Evolutionary conservation across 2,888 invertebrate genomes (phyloP).

Genomic region (Chrysolina americana): DNA sequence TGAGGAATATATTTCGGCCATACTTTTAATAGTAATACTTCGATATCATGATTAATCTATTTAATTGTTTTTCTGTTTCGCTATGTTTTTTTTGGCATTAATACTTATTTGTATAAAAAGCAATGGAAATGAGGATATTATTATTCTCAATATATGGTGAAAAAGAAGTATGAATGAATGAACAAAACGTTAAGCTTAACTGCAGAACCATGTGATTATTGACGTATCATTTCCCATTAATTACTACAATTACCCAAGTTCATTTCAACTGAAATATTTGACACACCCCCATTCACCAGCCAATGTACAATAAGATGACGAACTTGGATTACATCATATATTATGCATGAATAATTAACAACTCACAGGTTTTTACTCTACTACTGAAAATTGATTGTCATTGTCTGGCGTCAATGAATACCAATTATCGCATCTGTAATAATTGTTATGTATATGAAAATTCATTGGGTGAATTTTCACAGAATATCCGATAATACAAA

Average conservation of each 20-base stretch:
- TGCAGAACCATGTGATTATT: background rate
- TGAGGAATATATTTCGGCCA: too few species aligned
- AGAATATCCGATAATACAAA: too few species aligned
- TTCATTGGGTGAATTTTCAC: too few species aligned
- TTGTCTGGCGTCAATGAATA: background rate
- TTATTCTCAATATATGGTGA: too few species aligned
- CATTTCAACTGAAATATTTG: background rate
- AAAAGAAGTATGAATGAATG: background rate
- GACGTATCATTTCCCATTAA: background rate
- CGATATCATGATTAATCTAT: too few species aligned
- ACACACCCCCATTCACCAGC: background rate
- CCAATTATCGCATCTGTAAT: too few species aligned
- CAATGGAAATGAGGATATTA: too few species aligned
- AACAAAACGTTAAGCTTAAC: background rate
- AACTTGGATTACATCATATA: background rate
- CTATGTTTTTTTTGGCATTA: too few species aligned
- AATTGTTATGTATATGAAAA: too few species aligned
- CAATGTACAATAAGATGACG: background rate
- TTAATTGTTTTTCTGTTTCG: too few species aligned
- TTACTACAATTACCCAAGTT: background rate
- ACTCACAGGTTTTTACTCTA: background rate
- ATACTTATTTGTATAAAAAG: too few species aligned
- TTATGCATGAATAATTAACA: background rate
- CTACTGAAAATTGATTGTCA: background rate
- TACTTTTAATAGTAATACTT: too few species aligned